Conservation (phyloP, 2,113 vertebrate genomes). For the Setophaga petechia region DNA sequence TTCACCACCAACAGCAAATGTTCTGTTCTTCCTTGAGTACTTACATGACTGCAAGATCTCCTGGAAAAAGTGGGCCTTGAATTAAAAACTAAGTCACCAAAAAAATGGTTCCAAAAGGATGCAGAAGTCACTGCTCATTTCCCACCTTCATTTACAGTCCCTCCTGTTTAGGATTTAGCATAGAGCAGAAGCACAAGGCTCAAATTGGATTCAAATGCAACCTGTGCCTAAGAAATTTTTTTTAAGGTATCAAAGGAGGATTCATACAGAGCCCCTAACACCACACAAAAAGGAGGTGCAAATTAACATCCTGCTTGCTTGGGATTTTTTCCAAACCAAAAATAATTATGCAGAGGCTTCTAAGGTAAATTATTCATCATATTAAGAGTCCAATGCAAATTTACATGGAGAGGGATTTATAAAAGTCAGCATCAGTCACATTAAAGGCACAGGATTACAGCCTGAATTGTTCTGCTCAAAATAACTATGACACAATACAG, state of each 20-base stretch:
- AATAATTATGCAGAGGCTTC: neutral
- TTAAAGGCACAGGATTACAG: neutral
- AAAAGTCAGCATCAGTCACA: neutral
- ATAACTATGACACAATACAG: neutral
- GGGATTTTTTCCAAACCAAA: neutral
- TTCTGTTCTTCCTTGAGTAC: neutral
- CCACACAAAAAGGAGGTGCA: neutral
- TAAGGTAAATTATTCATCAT: neutral
- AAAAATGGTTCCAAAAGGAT: neutral
- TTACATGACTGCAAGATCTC: neutral
- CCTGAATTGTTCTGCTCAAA: neutral
- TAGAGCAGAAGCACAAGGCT: neutral
- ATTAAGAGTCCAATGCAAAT: neutral
- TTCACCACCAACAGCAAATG: neutral
- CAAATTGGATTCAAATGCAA: neutral
- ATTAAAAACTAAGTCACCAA: neutral
- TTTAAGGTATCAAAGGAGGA: neutral
- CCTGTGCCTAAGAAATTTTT: too few species aligned
- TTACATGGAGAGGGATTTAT: neutral
- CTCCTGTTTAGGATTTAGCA: neutral
- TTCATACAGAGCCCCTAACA: neutral
- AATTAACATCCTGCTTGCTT: neutral
- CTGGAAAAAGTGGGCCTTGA: neutral
- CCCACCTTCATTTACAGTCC: neutral
- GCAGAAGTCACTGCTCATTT: neutral